Evolutionary conservation across 2,113 vertebrate species (phyloP).

Genomic region (Vulpes ferrilata): DNA sequence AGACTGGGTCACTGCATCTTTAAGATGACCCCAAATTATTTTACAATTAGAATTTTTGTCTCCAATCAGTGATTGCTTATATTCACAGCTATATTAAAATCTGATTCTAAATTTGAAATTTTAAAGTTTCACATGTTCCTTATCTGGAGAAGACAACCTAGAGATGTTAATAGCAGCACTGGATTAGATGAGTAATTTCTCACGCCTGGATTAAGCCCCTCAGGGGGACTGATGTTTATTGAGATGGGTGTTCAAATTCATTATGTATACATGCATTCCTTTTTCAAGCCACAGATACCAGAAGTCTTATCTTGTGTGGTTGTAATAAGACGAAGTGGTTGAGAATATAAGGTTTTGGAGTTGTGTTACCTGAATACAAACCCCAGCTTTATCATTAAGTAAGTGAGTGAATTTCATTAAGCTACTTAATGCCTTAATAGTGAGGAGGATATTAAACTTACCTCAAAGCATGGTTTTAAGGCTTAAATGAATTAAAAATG

Average conservation of each 20-base stretch:
- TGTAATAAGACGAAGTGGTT: background rate
- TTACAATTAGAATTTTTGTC: background rate
- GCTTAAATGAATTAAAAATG: background rate
- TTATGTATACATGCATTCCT: background rate
- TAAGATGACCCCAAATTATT: constrained; percentile 12
- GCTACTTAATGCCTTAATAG: background rate
- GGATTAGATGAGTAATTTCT: background rate
- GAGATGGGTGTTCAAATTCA: background rate
- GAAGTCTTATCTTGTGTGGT: background rate
- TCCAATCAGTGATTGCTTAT: background rate
- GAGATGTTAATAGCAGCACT: background rate
- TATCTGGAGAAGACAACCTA: background rate
- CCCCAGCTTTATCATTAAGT: background rate
- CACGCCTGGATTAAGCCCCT: background rate
- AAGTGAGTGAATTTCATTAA: background rate
- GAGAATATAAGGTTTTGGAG: background rate
- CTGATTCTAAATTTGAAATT: background rate
- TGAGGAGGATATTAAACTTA: background rate
- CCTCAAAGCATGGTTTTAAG: background rate
- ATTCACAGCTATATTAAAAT: background rate
- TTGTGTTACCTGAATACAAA: background rate
- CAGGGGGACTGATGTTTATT: background rate
- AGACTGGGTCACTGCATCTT: background rate
- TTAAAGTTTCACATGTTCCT: background rate
- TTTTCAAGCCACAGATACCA: background rate